Evolutionary conservation across 2,888 invertebrate species (phyloP).

Genomic region (Anthoptus insignis): DNA sequence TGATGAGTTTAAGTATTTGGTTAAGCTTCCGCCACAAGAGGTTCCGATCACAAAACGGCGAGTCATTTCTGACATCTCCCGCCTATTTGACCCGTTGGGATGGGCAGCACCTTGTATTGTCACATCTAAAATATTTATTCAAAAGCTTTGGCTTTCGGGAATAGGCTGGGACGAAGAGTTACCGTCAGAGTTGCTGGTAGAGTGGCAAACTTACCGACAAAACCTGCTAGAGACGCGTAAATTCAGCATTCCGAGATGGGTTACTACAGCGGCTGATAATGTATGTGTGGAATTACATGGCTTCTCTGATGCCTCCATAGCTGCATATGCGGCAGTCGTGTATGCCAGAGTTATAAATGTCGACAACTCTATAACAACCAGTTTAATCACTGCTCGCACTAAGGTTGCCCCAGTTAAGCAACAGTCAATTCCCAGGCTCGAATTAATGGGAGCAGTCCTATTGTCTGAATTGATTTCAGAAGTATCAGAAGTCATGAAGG

Average conservation of each 20-base stretch:
- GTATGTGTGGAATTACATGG: constrained; percentile 37
- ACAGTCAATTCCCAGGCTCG: constrained; percentile 39
- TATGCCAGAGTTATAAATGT: constrained; percentile 26
- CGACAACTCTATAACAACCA: constrained; percentile 7
- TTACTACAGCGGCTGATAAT: constrained; percentile 20
- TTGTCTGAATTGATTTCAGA: constrained; percentile 35
- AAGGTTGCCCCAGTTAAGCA: constrained; percentile 32
- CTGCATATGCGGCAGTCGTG: constrained; percentile 42
- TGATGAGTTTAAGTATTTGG: constrained; percentile 51
- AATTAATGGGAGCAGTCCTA: constrained; percentile 32
- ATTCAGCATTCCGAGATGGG: constrained; percentile 42
- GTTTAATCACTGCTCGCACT: constrained; percentile 30
- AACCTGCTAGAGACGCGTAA: constrained; percentile 28
- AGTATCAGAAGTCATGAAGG: constrained; percentile 17
- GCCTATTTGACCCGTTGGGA: constrained; percentile 55
- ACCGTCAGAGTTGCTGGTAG: constrained; percentile 34
- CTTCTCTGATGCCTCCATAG: constrained; percentile 10
- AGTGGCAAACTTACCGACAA: constrained; percentile 45
- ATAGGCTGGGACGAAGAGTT: constrained; percentile 53
- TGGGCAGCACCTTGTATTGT: constrained; percentile 54
- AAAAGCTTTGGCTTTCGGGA: constrained; percentile 54
- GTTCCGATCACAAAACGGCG: constrained; percentile 54
- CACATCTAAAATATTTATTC: constrained; percentile 53
- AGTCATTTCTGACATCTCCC: constrained; percentile 53
- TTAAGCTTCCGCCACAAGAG: constrained; percentile 42